A percentile compares a stretch with the other conserved stretches of the same genome.
Conservation (phyloP, 2,797 vertebrate species). For the Acomys russatus region DNA sequence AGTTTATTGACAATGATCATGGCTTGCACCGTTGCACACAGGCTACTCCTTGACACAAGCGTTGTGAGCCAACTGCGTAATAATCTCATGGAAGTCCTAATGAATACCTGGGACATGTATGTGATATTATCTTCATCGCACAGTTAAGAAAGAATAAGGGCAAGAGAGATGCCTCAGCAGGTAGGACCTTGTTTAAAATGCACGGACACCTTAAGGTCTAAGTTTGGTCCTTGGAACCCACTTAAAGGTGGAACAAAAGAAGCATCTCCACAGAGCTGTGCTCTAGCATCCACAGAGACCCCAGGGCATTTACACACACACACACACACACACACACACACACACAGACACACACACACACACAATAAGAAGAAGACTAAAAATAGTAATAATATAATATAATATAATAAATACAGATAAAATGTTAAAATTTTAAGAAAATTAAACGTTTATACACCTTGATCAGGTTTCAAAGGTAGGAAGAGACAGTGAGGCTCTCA, state of each 20-base stretch:
- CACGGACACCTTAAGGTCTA: not conserved
- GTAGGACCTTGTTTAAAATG: no score
- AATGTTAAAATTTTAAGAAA: not conserved
- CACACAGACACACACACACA: not conserved
- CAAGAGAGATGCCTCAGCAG: not conserved
- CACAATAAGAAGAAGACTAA: not conserved
- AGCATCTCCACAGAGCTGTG: not conserved
- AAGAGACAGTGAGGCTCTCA: not conserved
- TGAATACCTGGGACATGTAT: not conserved
- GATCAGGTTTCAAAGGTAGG: not conserved
- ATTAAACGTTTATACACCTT: not conserved
- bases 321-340: not conserved
- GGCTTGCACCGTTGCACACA: not conserved
- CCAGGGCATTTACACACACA: not conserved
- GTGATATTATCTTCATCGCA: not conserved
- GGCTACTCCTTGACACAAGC: not conserved
- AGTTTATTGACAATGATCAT: constrained; percentile 26
- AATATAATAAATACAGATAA: not conserved
- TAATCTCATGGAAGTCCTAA: not conserved
- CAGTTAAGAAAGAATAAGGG: not conserved
- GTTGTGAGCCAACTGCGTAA: not conserved
- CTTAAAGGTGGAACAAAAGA: not conserved
- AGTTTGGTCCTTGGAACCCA: not conserved
- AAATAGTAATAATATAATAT: not conserved
- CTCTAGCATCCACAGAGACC: not conserved